Conservation (phyloP, 1,140 invertebrate genomes). For the silkworm (Bombyx mori) region DNA sequence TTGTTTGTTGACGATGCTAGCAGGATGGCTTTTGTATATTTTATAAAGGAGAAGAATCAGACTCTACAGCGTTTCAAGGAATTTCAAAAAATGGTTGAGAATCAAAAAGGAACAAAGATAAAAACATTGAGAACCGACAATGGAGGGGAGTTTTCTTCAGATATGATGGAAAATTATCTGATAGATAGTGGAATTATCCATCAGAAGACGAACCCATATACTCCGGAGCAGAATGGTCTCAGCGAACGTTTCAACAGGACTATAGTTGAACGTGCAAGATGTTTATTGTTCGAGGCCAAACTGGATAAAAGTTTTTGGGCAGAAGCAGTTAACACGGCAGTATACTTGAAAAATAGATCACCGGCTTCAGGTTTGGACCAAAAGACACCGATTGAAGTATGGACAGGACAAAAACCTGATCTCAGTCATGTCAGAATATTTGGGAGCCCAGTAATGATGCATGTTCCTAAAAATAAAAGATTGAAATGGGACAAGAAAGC, state of each 20-base stretch:
- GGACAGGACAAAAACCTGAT: slow-evolving; percentile 13
- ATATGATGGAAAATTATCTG: too few species aligned
- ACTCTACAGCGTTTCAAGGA: slow-evolving; percentile 19
- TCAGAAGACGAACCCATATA: too few species aligned
- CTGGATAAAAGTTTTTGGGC: too few species aligned
- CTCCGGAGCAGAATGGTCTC: too few species aligned
- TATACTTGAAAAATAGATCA: slow-evolving; percentile 15
- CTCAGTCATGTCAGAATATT: slow-evolving; percentile 42
- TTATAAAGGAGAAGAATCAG: slow-evolving; percentile 23
- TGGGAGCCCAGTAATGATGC: slow-evolving; percentile 26
- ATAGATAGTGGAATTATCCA: too few species aligned
- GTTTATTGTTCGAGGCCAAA: too few species aligned
- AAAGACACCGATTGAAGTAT: slow-evolving; percentile 3
- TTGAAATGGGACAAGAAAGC: slow-evolving; percentile 32
- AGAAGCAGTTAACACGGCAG: slow-evolving; percentile 11
- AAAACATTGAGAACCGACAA: slow-evolving; percentile 32
- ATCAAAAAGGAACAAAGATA: slow-evolving; percentile 13
- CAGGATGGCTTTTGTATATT: too few species aligned
- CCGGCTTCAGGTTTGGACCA: slow-evolving; percentile 24
- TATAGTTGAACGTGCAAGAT: too few species aligned
- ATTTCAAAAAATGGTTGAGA: slow-evolving; percentile 16
- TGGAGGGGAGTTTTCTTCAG: slow-evolving; percentile 20
- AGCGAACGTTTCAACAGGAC: too few species aligned
- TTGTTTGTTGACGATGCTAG: slow-evolving; percentile 21
- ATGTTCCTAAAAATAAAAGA: slow-evolving; percentile 25